Percentiles rank a stretch among this genome's conserved stretches.
phyloP scores from a whole-genome alignment of 1,140 invertebrate species.

The Cataglyphis hispanica region DNA sequence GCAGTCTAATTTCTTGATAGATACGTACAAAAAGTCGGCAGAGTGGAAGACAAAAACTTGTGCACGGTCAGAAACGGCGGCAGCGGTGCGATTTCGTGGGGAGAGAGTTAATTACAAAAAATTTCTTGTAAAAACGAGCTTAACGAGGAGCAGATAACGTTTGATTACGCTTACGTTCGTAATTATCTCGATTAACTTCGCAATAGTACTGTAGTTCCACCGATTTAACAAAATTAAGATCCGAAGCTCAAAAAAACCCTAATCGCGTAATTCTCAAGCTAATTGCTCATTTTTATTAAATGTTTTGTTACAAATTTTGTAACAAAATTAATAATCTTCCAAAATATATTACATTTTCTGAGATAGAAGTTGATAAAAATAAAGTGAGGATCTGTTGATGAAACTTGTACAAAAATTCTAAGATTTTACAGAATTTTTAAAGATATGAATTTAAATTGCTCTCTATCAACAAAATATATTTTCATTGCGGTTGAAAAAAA shows the following conservation, averaged over 20 bases:
- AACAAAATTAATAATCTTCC: not conserved
- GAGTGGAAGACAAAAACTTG: not conserved
- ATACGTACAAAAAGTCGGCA: not conserved
- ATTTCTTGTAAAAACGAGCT: not conserved
- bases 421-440: not conserved
- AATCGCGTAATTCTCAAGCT: not conserved
- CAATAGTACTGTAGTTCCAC: not conserved
- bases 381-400: not conserved
- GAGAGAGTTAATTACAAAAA: constrained; percentile 20
- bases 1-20: constrained; percentile 15
- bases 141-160: not conserved
- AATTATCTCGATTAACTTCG: constrained; percentile 5
- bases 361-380: not conserved
- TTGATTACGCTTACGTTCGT: not conserved
- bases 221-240: not conserved
- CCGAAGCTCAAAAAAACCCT: not conserved
- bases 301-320: not conserved
- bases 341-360: not conserved
- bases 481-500: no score
- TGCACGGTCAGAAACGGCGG: not conserved
- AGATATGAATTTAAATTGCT: not conserved
- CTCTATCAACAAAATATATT: not conserved
- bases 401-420: not conserved
- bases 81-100: not conserved
- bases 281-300: not conserved